Evolutionary conservation across 2,113 vertebrate species (phyloP), one percentile per base, ranked within the genome.

Genomic region (Nyctibius bracteatus): DNA sequence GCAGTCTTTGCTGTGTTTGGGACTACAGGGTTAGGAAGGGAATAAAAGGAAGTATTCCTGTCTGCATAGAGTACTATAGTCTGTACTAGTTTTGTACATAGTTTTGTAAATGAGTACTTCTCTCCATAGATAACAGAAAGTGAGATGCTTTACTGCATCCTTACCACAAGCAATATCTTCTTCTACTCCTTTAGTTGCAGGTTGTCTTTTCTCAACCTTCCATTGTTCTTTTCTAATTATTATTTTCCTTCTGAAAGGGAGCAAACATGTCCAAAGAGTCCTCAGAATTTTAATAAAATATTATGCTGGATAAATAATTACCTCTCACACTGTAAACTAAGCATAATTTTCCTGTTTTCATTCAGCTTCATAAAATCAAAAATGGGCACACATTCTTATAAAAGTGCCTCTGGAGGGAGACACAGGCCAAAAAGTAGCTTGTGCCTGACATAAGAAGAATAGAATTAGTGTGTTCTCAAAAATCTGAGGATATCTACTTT

Each of bases 341-440:
- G 35, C 17, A 41, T 71, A 37, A 28, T 58, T 83, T 89, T 65
- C 14, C 24, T 47, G 31, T 31, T 90, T 93, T 74, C 11, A 35
- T 82, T 86, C 7, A 9, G n/a, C 44, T 84, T 87, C 30, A 59
- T n/a, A 93, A 94, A 93, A 86, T 65, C 3, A 83, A 88, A 49
- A 92, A 93, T 46, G 6, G 55, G 54, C 44, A 79, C 10, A 95
- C 20, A 75, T 90, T 96, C 80, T 68, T 92, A 87, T 88, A 91
- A 66, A 90, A 79, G n/a, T 91, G 91, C 98, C 98, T 98, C 98
- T 98, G 95, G 98, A 90, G 98, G 98, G 98, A 98, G 98, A 98
- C 98, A 98, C 94, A 98, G 97, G 33, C 95, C 86, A 92, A 97
- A 97, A 97, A 98, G 95, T 98, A 90, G 74, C 49, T 94, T 66